Evolutionary conservation across 2,113 vertebrate species (phyloP).

Genomic region (Mesitornis unicolor): DNA sequence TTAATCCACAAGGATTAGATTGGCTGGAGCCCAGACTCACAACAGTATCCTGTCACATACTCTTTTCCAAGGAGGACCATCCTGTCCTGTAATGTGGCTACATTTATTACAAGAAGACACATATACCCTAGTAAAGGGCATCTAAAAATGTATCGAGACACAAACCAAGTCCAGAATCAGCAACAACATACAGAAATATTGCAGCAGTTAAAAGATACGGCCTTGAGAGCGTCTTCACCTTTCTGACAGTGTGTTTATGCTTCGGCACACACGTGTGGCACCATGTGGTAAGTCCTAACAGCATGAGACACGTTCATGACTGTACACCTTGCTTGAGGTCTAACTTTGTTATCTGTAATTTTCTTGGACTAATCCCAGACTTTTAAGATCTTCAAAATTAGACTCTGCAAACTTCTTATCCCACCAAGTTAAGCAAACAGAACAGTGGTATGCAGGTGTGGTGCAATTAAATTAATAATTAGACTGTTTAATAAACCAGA

Average conservation of each 20-base stretch:
- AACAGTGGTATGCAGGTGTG: neutral
- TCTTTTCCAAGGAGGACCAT: neutral
- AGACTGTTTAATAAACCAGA: neutral
- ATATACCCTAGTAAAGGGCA: neutral
- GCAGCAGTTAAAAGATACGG: neutral
- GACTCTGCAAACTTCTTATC: slow-evolving; percentile 16
- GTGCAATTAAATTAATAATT: neutral
- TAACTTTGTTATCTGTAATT: neutral
- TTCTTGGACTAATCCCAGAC: neutral
- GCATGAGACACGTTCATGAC: neutral
- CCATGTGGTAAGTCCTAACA: neutral
- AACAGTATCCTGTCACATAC: neutral
- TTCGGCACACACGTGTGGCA: neutral
- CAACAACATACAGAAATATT: neutral
- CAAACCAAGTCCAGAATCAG: neutral
- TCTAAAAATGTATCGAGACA: neutral
- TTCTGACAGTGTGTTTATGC: neutral
- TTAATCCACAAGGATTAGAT: neutral
- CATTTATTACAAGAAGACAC: neutral
- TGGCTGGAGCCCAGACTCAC: neutral
- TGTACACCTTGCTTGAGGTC: neutral
- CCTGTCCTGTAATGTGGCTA: neutral
- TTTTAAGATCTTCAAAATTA: neutral
- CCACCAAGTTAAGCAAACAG: neutral
- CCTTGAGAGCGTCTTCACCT: neutral